Evolutionary conservation across 2,113 vertebrate genomes (phyloP).

Genomic region (Glaucomys volans): DNA sequence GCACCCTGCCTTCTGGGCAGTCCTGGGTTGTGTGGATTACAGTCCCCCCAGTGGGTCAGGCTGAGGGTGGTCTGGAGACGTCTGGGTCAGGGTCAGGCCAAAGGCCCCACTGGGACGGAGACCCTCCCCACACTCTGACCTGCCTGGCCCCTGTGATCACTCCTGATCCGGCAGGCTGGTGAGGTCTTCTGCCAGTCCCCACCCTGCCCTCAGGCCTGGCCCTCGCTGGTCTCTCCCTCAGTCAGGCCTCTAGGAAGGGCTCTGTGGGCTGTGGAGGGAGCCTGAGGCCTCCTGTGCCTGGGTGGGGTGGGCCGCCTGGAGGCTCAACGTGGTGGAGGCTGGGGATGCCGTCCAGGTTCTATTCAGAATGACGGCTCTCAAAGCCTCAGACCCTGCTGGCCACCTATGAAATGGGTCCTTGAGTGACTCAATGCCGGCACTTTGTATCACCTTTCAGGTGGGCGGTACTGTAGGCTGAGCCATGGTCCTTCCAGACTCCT

Average conservation of each 20-base stretch:
- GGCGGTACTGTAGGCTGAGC: not conserved
- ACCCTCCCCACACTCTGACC: not conserved
- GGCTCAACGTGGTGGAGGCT: too few species aligned
- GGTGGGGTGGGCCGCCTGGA: fast-evolving
- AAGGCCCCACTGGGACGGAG: not conserved
- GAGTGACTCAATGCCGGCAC: fast-evolving
- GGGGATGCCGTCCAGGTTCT: fast-evolving
- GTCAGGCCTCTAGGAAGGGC: not conserved
- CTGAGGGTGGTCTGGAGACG: not conserved
- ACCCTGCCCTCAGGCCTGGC: not conserved
- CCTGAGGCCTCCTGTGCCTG: not conserved
- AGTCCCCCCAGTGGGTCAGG: fast-evolving
- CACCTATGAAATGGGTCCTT: too few species aligned
- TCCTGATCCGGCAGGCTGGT: fast-evolving
- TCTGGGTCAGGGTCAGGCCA: not conserved
- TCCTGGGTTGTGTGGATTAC: too few species aligned
- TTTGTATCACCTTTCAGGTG: not conserved
- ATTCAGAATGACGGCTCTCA: not conserved
- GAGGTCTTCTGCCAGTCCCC: not conserved
- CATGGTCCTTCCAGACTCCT: not conserved
- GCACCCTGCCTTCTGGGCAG: too few species aligned
- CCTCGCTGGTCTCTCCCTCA: not conserved
- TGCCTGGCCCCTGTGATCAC: too few species aligned
- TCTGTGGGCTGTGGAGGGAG: not conserved
- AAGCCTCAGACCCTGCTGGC: not conserved